These are phyloP conservation scores for Gadus chalcogrammus DNA, from an alignment of 2,113 vertebrate genomes.

Conservation along the genomic window DNA sequence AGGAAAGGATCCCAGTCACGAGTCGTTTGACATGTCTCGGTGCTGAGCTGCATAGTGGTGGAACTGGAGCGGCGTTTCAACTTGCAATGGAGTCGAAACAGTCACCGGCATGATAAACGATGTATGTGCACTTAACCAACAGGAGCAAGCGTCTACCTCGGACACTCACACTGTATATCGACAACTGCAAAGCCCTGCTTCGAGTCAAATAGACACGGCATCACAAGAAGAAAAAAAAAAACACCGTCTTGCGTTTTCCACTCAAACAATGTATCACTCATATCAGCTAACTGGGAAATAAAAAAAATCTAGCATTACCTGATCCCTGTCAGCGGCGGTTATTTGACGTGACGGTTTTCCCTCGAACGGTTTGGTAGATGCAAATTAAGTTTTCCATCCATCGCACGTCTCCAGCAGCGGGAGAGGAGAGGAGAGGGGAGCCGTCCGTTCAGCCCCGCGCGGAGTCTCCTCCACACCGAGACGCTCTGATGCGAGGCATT, in stretches of 20 bases:
- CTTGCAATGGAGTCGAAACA: too few species aligned
- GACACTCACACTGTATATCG: too few species aligned
- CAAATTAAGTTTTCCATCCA: conserved; percentile 80
- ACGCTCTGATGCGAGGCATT: not conserved
- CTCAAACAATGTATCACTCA: too few species aligned
- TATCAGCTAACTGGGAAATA: too few species aligned
- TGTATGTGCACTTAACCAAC: too few species aligned
- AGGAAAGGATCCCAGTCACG: conserved; percentile 34
- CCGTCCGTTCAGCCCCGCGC: not conserved
- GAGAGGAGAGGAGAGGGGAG: conserved; percentile 22
- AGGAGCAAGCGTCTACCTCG: too few species aligned
- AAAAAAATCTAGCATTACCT: conserved; percentile 56
- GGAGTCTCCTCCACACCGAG: not conserved
- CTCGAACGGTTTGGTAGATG: conserved; percentile 71
- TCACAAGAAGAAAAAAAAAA: conserved; percentile 39
- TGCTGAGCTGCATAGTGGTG: not conserved
- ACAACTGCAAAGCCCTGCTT: conserved; percentile 16
- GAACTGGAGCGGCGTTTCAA: too few species aligned
- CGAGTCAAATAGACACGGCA: conserved; percentile 4
- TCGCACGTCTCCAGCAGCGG: conserved; percentile 70
- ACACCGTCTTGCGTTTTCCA: not conserved
- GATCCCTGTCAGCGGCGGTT: conserved; percentile 78
- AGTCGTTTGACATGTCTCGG: conserved; percentile 15
- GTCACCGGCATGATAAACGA: too few species aligned
- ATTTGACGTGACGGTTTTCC: conserved; percentile 70